Evolutionary conservation across 2,797 vertebrate genomes (phyloP), one percentile per base, ranked within the genome.

Genomic region (Arvicola amphibius): DNA sequence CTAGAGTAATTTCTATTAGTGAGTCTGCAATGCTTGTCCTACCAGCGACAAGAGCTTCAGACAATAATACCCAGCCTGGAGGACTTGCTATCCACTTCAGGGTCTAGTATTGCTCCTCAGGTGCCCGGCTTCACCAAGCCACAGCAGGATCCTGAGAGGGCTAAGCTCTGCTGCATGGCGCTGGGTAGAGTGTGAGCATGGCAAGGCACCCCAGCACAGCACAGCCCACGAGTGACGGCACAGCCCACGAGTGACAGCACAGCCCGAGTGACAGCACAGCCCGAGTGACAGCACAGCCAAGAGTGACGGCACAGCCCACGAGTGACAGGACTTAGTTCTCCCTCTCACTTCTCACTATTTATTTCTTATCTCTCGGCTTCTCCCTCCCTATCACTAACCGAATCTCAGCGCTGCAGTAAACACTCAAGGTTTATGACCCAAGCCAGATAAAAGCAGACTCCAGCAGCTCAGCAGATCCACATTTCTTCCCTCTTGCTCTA

Each of bases 301-400:
- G 51, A 53, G 51, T 53, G 1, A 17, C 51, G 1, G 16, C 51
- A 53, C 4, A 17, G 51, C 51, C 14, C 27, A 0, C 4, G 25
- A 63, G 61, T 10, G 61, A 16, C 29, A 65, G 63, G 34, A 71
- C 77, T n/a, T 37, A 1, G 10, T 3, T 88, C 78, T 85, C 63
- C 63, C 56, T 19, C 37, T 29, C 25, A 88, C 85, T 90, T 81
- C 29, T 65, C 56, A 89, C 81, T 96, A 37, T 74, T 96, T 89
- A 79, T 40, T 89, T 96, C 95, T 86, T 67, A 79, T 88, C 95
- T 84, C 53, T 56, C 74, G 76, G 76, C 34, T 90, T 48, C 94
- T 97, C 53, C 78, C 12, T 80, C 85, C 48, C 0, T 56, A 61
- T 65, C 69, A 87, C n/a, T 71, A 91, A 83, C 29, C 34, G 53